Evolutionary conservation across 23 tunicate species (phyloP), one percentile per base, ranked within the genome.

Genomic region (Trididemnum clinides): DNA sequence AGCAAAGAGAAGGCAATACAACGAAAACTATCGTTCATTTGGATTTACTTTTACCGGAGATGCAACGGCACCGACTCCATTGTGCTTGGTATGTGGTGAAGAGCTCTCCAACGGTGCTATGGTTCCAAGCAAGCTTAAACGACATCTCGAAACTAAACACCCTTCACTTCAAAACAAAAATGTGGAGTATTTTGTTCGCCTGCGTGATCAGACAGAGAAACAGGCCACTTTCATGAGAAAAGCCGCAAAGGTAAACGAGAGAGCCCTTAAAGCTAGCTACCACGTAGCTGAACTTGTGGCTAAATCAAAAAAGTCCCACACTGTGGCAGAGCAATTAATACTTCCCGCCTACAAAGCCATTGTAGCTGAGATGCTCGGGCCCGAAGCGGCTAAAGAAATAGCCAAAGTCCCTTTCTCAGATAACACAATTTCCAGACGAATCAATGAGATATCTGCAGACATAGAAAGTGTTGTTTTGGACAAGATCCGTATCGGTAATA

Each of bases 261-360:
- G 39, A 69, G 76, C 76, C 39, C 76, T 69, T 30, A 69, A 63
- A 78, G 83, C 38, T 35, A 78, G 83, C 83, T 78, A 78, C 75
- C 57, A 39, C 39, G n/a, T n/a, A n/a, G 75, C 74, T 81, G 85
- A 81, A 59, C 85, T 81, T 57, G 85, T 81, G 51, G 85, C 85
- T 35, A 81, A 81, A 59, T 81, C 85, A 64, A 81, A 81, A 34
- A 65, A 81, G 74, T 59, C 85, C 62, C 75, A 81, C 51, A 81
- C 85, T 81, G 85, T 34, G 33, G 85, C 85, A 81, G 85, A 81
- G 75, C 62, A 81, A 81, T 22, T 81, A 81, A 81, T 81, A 81
- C 70, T 81, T 39, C 70, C 85, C 23, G 54, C 85, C 51, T 81
- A 75, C 33, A 81, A 81, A 59, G 38, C 51, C 29, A 81, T 81